These are phyloP conservation scores for Falco berigora DNA, from an alignment of 2,797 vertebrate species.

Conservation along the genomic window DNA sequence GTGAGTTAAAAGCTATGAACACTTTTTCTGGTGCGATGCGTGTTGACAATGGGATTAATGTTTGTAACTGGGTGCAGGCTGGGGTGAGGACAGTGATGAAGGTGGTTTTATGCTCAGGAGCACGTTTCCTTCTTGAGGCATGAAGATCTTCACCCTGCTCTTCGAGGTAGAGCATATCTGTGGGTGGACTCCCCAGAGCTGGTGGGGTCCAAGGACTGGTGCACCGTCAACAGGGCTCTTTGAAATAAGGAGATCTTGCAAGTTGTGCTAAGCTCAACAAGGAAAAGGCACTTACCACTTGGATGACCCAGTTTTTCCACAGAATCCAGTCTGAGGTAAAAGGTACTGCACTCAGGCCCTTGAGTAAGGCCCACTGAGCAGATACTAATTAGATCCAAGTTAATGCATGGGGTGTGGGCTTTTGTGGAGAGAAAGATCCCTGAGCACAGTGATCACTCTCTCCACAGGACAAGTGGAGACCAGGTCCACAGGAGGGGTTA, in stretches of 20 bases:
- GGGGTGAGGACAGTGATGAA: neutral
- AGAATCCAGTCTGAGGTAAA: neutral
- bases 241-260: neutral
- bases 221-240: fast-evolving
- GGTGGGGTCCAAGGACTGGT: neutral
- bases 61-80: neutral
- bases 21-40: neutral
- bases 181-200: neutral
- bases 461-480: neutral
- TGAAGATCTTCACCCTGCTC: neutral
- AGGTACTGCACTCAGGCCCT: fast-evolving
- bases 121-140: neutral
- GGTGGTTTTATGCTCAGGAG: neutral
- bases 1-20: neutral
- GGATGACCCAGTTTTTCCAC: neutral
- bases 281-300: neutral
- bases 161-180: neutral
- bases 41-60: neutral
- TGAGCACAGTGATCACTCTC: neutral
- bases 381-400: neutral
- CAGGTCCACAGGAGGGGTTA: neutral
- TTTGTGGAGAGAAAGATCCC: neutral
- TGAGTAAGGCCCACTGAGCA: neutral
- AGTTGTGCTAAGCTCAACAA: neutral
- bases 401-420: neutral